Percentiles rank a stretch among this genome's conserved stretches.
Evolutionary conservation across 2,888 invertebrate species (phyloP).

Genomic region (Ellobium chinense): DNA sequence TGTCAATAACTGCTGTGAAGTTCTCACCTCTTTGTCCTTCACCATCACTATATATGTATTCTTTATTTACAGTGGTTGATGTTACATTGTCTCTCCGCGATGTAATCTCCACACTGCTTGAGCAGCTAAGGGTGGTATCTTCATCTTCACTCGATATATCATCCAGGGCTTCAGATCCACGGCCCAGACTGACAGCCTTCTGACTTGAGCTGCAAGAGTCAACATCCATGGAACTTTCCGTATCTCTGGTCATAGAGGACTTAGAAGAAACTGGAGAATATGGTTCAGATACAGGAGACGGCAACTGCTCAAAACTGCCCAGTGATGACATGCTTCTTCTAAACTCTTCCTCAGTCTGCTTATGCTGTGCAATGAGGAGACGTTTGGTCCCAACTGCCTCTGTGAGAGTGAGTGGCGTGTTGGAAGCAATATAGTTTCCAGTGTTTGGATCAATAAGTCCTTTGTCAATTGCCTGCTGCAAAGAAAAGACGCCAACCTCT

Average conservation of each 20-base stretch:
- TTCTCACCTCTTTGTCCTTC: neutral
- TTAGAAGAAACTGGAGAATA: constrained; percentile 22
- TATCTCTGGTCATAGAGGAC: constrained; percentile 37
- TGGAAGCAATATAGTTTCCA: constrained; percentile 83
- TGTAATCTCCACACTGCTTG: neutral
- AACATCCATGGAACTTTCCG: constrained; percentile 43
- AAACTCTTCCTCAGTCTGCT: constrained; percentile 41
- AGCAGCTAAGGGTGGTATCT: constrained; percentile 21
- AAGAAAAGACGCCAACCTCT: constrained; percentile 90
- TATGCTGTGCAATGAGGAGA: constrained; percentile 35
- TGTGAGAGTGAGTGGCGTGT: constrained; percentile 59
- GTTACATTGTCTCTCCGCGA: neutral
- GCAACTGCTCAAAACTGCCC: constrained; percentile 25
- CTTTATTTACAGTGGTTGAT: neutral
- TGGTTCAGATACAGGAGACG: constrained; percentile 18
- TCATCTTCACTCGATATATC: constrained; percentile 33
- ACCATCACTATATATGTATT: neutral
- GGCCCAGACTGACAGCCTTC: neutral
- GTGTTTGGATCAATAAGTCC: constrained; percentile 88
- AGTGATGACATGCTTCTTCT: constrained; percentile 37
- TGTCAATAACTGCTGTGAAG: neutral
- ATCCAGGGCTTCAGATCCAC: neutral
- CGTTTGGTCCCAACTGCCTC: constrained; percentile 61
- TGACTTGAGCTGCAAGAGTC: constrained; percentile 37
- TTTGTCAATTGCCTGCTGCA: constrained; percentile 94